Conservation (phyloP, 1,140 invertebrate species). For the Sycophila sp. region DNA sequence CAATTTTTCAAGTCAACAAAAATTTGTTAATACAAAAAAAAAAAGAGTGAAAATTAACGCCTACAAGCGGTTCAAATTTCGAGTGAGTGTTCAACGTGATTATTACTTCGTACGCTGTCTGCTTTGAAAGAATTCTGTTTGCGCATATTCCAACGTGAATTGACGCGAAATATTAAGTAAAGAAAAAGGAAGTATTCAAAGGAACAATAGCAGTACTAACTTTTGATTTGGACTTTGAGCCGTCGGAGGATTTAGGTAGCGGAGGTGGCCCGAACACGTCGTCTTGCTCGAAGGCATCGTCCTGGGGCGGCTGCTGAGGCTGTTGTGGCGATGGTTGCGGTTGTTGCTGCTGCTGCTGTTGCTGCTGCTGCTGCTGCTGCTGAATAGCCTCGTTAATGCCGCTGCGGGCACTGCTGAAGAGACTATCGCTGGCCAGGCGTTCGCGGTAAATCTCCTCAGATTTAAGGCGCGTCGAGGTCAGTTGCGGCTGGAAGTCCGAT, state of each 20-base stretch:
- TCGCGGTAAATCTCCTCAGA: constrained; percentile 55
- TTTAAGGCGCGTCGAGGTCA: constrained; percentile 50
- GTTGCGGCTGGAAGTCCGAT: constrained; percentile 45
- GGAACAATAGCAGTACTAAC: too few relatives aligned
- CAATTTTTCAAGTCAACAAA: too few relatives aligned
- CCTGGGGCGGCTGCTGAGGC: constrained; percentile 17
- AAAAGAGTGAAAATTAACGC: too few relatives aligned
- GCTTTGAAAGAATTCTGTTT: too few relatives aligned
- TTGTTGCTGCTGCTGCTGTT: constrained; percentile 11
- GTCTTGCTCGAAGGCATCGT: constrained; percentile 52
- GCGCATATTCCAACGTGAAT: too few relatives aligned
- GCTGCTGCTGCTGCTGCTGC: constrained; percentile 12
- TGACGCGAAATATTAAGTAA: too few relatives aligned
- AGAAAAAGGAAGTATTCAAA: too few relatives aligned
- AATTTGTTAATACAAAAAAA: too few relatives aligned
- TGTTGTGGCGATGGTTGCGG: not conserved
- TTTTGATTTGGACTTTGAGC: constrained; percentile 41
- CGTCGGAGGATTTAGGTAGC: constrained; percentile 42
- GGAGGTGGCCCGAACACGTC: constrained; percentile 57
- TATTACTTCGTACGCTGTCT: too few relatives aligned
- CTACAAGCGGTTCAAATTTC: too few relatives aligned
- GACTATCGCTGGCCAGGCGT: constrained; percentile 49
- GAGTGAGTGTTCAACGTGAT: too few relatives aligned
- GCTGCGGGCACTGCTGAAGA: constrained; percentile 37
- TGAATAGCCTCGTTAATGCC: constrained; percentile 27